Conservation (phyloP, 1,140 invertebrate species). For the Gryllus bimaculatus region DNA sequence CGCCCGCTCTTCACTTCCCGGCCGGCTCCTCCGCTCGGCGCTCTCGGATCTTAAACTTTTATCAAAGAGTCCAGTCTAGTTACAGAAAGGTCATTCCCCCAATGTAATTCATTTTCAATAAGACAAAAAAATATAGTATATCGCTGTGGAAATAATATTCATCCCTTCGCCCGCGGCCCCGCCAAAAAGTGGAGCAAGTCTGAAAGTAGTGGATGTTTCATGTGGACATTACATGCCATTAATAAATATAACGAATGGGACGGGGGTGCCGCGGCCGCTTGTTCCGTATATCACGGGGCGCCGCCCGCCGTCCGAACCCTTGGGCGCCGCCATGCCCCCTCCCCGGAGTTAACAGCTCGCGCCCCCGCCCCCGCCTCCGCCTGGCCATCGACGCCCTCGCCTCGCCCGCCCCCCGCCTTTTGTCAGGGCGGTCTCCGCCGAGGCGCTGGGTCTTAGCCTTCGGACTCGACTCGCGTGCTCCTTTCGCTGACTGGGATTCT, state of each 20-base stretch:
- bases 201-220: constrained; percentile 1
- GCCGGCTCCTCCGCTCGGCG: too few relatives aligned
- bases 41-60: not conserved
- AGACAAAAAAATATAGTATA: constrained; percentile 2
- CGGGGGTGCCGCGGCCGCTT: not conserved
- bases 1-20: too few relatives aligned
- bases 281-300: not conserved
- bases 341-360: too few relatives aligned
- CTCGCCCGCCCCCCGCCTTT: too few relatives aligned
- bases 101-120: not conserved
- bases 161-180: not conserved
- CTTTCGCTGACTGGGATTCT: too few relatives aligned
- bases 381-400: not conserved
- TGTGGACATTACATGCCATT: not conserved
- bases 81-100: not conserved
- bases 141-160: not conserved
- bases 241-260: not conserved
- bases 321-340: not conserved
- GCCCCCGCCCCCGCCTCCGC: too few relatives aligned
- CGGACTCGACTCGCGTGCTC: too few relatives aligned
- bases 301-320: not conserved
- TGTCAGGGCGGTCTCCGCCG: too few relatives aligned
- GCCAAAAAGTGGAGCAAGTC: not conserved
- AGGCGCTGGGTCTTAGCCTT: too few relatives aligned
- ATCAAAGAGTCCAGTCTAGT: not conserved